These are phyloP conservation scores for Ambastaia sidthimunki DNA, from an alignment of 2,797 vertebrate species.

Conservation along the genomic window DNA sequence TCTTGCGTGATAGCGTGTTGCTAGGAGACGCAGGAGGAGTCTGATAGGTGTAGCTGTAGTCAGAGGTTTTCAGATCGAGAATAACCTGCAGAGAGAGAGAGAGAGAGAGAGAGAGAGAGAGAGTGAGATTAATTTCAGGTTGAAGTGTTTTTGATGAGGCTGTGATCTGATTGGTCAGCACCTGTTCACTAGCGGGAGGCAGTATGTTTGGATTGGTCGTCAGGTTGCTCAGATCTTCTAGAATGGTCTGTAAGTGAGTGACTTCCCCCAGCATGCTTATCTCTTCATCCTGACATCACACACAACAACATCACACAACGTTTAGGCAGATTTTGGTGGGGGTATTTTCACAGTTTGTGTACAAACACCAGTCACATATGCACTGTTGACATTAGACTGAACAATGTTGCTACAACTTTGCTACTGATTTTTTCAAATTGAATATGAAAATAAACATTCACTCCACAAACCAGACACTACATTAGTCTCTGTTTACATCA, in stretches of 20 bases:
- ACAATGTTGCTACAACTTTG: too few species aligned
- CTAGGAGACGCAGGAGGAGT: constrained; percentile 84
- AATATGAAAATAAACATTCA: neutral
- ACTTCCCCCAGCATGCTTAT: constrained; percentile 86
- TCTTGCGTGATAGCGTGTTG: constrained; percentile 82
- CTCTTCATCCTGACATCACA: constrained; percentile 78
- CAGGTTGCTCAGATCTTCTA: constrained; percentile 80
- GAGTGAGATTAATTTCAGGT: neutral
- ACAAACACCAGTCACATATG: neutral
- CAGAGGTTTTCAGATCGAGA: constrained; percentile 82
- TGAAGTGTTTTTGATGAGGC: too few species aligned
- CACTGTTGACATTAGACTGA: too few species aligned
- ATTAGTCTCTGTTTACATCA: neutral
- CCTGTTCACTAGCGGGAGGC: constrained; percentile 83
- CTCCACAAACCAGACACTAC: neutral
- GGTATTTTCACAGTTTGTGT: too few species aligned
- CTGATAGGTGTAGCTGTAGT: constrained; percentile 83
- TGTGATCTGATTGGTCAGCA: constrained; percentile 36
- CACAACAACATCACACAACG: neutral
- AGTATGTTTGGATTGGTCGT: constrained; percentile 81
- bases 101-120: neutral
- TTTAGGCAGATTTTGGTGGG: neutral
- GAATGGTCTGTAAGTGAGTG: constrained; percentile 84
- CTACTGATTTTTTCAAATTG: neutral
- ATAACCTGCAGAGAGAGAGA: constrained; percentile 75